phyloP scores from a whole-genome alignment of 2,888 invertebrate genomes.

The Drosophila fulvimacula region DNA sequence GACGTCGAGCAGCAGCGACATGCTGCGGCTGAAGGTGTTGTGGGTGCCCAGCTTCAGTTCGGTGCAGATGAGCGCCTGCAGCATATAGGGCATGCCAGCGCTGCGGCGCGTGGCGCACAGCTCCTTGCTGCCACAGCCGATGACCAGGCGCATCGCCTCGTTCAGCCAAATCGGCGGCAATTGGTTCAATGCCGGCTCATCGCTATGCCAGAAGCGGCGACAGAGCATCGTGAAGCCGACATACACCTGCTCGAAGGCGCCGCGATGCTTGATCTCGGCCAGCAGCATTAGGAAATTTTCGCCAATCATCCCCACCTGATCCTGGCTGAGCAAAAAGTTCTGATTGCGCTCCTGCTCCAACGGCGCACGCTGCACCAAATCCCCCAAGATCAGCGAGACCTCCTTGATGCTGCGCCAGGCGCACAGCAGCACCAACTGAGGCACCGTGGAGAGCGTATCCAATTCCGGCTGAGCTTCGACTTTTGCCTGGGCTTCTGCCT shows the following conservation, averaged over 20 bases:
- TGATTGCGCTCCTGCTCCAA: constrained; percentile 76
- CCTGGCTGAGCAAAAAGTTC: constrained; percentile 65
- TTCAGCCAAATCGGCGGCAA: constrained; percentile 89
- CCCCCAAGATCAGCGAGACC: constrained; percentile 89
- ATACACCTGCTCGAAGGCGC: constrained; percentile 98
- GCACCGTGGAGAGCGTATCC: constrained; percentile 83
- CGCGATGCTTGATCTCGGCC: constrained; percentile 94
- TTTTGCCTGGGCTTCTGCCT: neutral
- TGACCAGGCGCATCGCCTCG: constrained; percentile 87
- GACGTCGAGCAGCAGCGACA: constrained; percentile 86
- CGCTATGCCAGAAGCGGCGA: constrained; percentile 86
- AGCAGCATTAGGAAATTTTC: constrained; percentile 89
- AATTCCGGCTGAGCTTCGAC: neutral
- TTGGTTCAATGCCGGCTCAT: constrained; percentile 85
- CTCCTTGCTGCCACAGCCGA: constrained; percentile 52
- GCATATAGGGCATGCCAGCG: constrained; percentile 97
- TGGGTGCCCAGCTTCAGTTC: constrained; percentile 88
- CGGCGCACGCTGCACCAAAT: constrained; percentile 86
- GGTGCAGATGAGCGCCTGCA: constrained; percentile 91
- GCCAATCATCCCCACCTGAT: constrained; percentile 87
- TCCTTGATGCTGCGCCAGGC: constrained; percentile 98
- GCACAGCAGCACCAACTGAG: constrained; percentile 95
- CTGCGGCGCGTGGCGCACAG: constrained; percentile 94
- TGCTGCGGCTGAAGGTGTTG: constrained; percentile 87
- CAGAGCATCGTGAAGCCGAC: constrained; percentile 93